A percentile compares a stretch with the other conserved stretches of the same genome.
Conservation (phyloP, 2,888 invertebrate genomes). For the Molanna angustata region DNA sequence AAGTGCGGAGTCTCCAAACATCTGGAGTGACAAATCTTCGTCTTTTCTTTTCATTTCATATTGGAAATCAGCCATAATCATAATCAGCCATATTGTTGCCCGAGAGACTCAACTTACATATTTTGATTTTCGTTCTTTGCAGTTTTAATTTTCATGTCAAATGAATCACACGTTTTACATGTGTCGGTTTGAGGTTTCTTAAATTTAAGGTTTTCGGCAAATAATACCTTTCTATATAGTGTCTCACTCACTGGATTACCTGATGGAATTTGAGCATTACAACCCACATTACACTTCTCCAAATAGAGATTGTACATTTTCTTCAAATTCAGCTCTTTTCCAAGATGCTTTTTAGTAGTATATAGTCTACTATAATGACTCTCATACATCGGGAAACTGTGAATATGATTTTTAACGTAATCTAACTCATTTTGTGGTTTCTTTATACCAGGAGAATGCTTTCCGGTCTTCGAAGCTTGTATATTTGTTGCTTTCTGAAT, state of each 20-base stretch:
- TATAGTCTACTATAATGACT: neutral
- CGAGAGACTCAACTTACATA: no score
- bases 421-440: slow-evolving; percentile 1
- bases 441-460: slow-evolving; percentile 1
- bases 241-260: slow-evolving; percentile 1
- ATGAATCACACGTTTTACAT: neutral
- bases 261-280: no score
- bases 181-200: slow-evolving; percentile 1
- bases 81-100: no score
- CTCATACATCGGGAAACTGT: neutral
- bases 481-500: neutral
- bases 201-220: slow-evolving; percentile 2
- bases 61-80: neutral
- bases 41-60: slow-evolving; percentile 4
- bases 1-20: slow-evolving; percentile 1
- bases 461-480: neutral
- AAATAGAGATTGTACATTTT: slow-evolving; percentile 3
- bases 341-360: slow-evolving; percentile 1
- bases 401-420: neutral
- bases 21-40: neutral
- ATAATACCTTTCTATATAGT: neutral
- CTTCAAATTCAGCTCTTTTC: slow-evolving; percentile 1
- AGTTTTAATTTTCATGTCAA: neutral
- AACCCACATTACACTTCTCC: neutral
- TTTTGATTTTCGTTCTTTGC: neutral